Conservation (phyloP, 2,888 invertebrate species). For the Sinodicranocentrus sp. region DNA sequence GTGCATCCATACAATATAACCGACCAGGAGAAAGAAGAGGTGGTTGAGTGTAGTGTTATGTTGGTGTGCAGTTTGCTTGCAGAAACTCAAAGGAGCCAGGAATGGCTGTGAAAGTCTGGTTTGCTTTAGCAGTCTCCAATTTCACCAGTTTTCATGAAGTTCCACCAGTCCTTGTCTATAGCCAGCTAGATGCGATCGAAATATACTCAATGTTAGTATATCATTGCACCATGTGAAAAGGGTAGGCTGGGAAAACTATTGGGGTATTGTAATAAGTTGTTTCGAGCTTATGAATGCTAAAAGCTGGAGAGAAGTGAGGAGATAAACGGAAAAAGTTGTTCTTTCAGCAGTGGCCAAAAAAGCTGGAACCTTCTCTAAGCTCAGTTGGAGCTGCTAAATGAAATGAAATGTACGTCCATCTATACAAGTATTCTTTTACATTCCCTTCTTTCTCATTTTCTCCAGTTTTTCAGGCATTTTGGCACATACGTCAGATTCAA, state of each 20-base stretch:
- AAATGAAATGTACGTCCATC: conserved; percentile 32
- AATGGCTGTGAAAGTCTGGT: no score
- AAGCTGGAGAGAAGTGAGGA: background rate
- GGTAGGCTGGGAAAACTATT: background rate
- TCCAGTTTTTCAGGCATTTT: conserved; percentile 21
- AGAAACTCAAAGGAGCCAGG: no score
- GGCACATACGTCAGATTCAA: conserved; percentile 36
- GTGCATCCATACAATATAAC: background rate
- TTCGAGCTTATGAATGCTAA: background rate
- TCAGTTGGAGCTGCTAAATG: conserved; percentile 1
- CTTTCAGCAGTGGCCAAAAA: background rate
- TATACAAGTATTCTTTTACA: background rate
- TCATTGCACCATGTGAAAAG: background rate
- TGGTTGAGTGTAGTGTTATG: conserved; percentile 20
- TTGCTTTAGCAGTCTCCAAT: no score
- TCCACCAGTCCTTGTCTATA: background rate
- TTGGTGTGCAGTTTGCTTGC: conserved; percentile 8
- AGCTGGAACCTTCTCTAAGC: background rate
- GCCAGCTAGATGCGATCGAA: background rate
- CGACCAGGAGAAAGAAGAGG: background rate
- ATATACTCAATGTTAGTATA: conserved; percentile 1
- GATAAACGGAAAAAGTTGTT: background rate
- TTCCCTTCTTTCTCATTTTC: conserved; percentile 6
- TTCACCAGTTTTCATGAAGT: no score
- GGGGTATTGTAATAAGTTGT: conserved; percentile 1